phyloP scores from a whole-genome alignment of 2,113 vertebrate genomes.

The Isichthys henryi region DNA sequence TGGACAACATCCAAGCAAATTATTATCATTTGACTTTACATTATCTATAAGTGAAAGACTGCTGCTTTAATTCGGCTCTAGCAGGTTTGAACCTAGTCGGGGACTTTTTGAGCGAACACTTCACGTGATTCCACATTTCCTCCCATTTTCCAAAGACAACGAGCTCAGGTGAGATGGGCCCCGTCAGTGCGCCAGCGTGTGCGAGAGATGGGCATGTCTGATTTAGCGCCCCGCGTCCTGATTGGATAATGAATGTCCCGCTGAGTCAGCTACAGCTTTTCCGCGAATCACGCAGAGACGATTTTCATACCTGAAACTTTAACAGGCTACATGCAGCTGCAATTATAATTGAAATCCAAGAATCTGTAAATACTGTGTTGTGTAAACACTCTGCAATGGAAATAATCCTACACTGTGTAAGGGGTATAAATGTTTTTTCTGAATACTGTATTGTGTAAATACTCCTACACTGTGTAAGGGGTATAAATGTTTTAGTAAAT shows the following conservation, averaged over 20 bases:
- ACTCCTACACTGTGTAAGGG: background rate
- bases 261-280: background rate
- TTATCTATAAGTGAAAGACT: background rate
- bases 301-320: background rate
- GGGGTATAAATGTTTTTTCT: background rate
- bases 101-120: background rate
- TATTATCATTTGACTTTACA: background rate
- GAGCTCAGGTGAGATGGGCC: background rate
- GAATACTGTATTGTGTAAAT: background rate
- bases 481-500: background rate
- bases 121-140: background rate
- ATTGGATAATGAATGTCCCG: background rate
- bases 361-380: background rate
- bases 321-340: background rate
- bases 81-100: background rate
- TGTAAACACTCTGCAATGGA: background rate
- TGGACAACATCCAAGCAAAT: background rate
- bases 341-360: background rate
- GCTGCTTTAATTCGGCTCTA: background rate
- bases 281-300: background rate
- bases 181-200: background rate
- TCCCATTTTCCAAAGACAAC: background rate
- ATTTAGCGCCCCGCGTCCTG: background rate
- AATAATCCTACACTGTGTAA: background rate
- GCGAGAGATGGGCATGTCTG: background rate